These are phyloP conservation scores for Norana najaformis DNA, from an alignment of 2,888 invertebrate species.

Conservation along the genomic window DNA sequence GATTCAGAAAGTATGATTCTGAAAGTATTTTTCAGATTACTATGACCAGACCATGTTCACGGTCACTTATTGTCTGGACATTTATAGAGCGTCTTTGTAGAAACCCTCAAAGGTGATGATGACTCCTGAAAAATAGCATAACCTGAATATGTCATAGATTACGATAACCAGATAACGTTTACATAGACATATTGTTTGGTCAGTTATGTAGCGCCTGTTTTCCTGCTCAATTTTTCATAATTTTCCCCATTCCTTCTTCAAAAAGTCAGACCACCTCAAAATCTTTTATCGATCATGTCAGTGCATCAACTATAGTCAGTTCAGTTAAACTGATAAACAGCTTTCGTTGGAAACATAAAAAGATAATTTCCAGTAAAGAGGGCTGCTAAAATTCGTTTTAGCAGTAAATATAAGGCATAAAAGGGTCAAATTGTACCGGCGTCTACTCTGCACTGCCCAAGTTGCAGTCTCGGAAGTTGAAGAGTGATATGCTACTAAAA, in stretches of 20 bases:
- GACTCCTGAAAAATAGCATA: background rate
- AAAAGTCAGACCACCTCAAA: background rate
- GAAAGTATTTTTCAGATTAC: background rate
- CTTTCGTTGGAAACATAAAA: background rate
- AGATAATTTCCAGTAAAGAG: background rate
- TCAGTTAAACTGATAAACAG: background rate
- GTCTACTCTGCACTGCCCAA: background rate
- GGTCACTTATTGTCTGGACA: background rate
- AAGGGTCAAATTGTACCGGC: background rate
- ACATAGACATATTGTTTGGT: background rate
- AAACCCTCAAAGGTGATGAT: background rate
- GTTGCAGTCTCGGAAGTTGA: background rate
- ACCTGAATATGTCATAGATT: no score
- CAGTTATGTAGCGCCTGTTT: no score
- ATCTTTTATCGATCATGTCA: background rate
- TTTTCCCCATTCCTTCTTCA: background rate
- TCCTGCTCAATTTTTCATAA: background rate
- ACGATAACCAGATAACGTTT: no score
- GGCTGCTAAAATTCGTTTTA: background rate
- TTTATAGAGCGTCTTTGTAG: background rate
- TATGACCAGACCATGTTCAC: background rate
- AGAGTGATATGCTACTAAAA: no score
- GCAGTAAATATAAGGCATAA: background rate
- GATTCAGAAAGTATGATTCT: background rate
- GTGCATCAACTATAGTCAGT: background rate